Percentiles rank a stretch among this genome's conserved stretches.
Conservation (phyloP, 2,113 vertebrate genomes). For the Lophochroa leadbeateri region DNA sequence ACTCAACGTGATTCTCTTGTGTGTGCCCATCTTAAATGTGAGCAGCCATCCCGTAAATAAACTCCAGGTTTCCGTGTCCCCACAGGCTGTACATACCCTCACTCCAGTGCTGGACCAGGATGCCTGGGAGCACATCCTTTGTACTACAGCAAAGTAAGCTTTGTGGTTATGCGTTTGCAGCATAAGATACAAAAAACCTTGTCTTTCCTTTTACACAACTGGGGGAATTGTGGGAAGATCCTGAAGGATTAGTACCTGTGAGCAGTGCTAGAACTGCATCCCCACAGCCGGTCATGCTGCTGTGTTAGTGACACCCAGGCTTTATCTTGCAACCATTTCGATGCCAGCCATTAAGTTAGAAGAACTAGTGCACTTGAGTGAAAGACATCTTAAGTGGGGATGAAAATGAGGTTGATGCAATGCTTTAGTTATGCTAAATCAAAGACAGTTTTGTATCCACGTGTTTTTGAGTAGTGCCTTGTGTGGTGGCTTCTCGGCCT, state of each 20-base stretch:
- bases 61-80: not conserved
- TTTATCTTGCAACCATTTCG: not conserved
- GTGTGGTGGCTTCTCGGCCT: not conserved
- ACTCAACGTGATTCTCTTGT: not conserved
- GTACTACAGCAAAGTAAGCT: not conserved
- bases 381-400: not conserved
- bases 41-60: not conserved
- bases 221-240: not conserved
- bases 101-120: not conserved
- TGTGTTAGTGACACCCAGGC: accelerated
- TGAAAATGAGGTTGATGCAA: not conserved
- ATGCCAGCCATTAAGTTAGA: not conserved
- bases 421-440: not conserved
- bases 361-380: not conserved
- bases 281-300: not conserved
- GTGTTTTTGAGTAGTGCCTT: not conserved
- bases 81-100: not conserved
- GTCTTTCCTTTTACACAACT: not conserved
- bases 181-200: not conserved
- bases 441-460: not conserved
- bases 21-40: not conserved
- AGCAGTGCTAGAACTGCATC: not conserved
- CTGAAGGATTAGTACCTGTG: not conserved
- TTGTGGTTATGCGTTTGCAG: not conserved
- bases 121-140: not conserved